Base-by-base conservation (phyloP, 92 coral and sea anemone species). In the Muricea muricata region DNA sequence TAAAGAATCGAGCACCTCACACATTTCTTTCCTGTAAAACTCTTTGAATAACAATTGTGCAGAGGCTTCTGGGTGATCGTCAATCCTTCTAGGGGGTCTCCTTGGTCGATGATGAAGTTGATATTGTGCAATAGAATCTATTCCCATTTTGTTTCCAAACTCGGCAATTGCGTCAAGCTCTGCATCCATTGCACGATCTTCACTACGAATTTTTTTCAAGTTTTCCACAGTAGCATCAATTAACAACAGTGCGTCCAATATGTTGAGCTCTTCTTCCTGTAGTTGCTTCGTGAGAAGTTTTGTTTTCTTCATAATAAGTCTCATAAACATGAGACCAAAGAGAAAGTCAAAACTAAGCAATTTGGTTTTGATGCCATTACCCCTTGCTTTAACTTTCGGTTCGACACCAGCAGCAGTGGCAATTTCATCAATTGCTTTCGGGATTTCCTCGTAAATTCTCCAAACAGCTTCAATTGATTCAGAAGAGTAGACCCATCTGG, bases 1-100 rank as follows among this genome's bases (percentile, higher is more conserved):
- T 12, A 70, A 39, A 39, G 50, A 33, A 6, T 70, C 26, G 48
- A 70, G 76, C 56, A 73, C 58, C 17, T 4, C 9, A 24, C 57
- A 41, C 57, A 73, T 41, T 42, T 73, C 58, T 46, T 42, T 42
- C 13, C 79, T 3, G 58, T 73, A 73, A 24, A 73, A 73, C 18
- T 42, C 37, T 46, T 73, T 42, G 57, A 73, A 41, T 41, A 17
- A 12, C 39, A 73, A 18, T 34, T 24, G 79, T 17, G 58, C 21
- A 20, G 35, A n/a, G 7, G 57, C 58, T 73, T 39, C 55, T 20
- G 79, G 79, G 26, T 73, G 31, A 4, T 42, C 56, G 11, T 42
- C 79, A 42, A 73, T 73, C 46, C 79, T 42, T 73, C 58, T 42
- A 21, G 79, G 79, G 1, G 57, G 79, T 41, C 45, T 28, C 58